phyloP scores from a whole-genome alignment of 2,888 invertebrate genomes.

The Drosophila cyrtoloma region DNA sequence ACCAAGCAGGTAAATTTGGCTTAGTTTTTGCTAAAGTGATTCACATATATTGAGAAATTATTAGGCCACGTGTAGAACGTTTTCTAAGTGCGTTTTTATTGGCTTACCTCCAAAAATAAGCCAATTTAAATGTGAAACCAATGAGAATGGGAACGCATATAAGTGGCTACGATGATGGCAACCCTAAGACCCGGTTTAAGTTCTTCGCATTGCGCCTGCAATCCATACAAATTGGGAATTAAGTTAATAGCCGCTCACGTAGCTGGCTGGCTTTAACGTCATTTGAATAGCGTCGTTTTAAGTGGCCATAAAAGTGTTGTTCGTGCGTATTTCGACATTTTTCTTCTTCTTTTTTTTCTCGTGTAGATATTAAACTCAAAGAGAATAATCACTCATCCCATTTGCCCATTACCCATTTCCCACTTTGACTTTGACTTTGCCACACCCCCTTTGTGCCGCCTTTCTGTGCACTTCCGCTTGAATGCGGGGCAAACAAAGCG shows the following conservation, averaged over 20 bases:
- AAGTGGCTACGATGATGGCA: neutral
- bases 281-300: conserved; percentile 55
- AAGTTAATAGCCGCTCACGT: conserved; percentile 48
- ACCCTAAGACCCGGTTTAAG: conserved; percentile 1
- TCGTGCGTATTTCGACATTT: conserved; percentile 49
- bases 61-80: neutral
- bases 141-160: neutral
- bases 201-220: conserved; percentile 12
- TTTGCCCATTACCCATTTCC: neutral
- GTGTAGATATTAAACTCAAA: conserved; percentile 35
- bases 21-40: neutral
- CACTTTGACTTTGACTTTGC: neutral
- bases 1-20: neutral
- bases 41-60: neutral
- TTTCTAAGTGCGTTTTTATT: neutral
- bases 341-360: neutral
- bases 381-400: conserved; percentile 1
- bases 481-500: conserved; percentile 70
- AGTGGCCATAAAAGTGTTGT: conserved; percentile 62
- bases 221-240: conserved; percentile 42
- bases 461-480: conserved; percentile 64
- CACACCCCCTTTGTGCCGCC: neutral
- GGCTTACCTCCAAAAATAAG: neutral
- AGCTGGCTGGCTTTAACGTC: conserved; percentile 41
- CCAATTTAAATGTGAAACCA: conserved; percentile 6